Base-by-base conservation (phyloP, 2,797 vertebrate species). In the Mormyrops boulengeri region DNA sequence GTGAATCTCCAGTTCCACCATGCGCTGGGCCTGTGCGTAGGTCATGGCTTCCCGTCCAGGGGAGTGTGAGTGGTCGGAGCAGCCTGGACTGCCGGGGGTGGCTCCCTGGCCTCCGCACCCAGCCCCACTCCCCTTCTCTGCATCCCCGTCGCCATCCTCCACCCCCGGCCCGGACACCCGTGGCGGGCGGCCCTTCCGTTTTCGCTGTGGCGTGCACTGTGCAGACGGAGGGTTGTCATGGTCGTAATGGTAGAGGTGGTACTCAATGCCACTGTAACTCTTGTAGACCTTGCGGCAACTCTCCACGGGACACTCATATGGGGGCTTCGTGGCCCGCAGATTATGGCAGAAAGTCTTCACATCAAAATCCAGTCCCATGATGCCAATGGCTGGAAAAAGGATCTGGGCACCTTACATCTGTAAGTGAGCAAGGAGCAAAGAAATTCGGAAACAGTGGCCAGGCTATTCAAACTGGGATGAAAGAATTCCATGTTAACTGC, bases 261-360 rank as follows among this genome's bases (percentile, higher is more conserved):
- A 99, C 94, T 99, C 99, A 0, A 99, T 99, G 88, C 99, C 98
- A 19, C 99, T 99, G 96, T 98, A 99, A 95, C 98, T 99, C 94
- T 98, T 99, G 94, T 99, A 99, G 91, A 99, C 98, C 95, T 98
- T 99, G 34, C 98, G 97, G 94, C 99, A 99, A 77, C 96, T 97
- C 93, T 98, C 98, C 92, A 99, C 97, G 0, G 99, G 99, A 82
- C 99, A 99, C 94, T 99, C 98, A 3, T 99, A 99, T 0, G 99
- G 99, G 41, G 99, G 98, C 93, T 99, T 99, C 91, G 98, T 98
- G 85, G 99, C 98, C 93, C 98, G 96, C 88, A 99, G 95, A 91
- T 99, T 99, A 95, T 99, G 98, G 95, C 99, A 99, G 95, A 98
- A 99, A 2, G 98, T 99, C 96, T 99, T 99, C 90, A 99, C 98